Conservation (phyloP, 2,113 vertebrate genomes). For the Gallinago undulata region DNA sequence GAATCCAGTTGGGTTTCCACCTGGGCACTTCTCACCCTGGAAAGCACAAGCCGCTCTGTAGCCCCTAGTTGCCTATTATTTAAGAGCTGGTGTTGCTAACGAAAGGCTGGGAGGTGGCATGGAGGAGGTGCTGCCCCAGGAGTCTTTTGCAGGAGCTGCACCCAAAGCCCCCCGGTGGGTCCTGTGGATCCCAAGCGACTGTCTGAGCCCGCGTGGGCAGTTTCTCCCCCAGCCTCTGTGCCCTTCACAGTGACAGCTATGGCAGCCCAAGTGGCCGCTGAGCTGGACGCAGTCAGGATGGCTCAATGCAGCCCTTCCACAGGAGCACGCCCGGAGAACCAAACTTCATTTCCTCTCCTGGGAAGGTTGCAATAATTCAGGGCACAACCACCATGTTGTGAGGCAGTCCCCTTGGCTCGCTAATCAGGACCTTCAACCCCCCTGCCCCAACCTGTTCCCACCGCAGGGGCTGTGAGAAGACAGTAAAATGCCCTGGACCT, state of each 20-base stretch:
- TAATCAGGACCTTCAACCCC: not conserved
- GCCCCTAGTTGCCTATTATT: rapidly evolving
- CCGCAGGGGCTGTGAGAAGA: not conserved
- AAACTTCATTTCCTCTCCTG: not conserved
- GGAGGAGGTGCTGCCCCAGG: not conserved
- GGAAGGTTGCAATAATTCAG: not conserved
- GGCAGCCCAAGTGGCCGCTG: not conserved
- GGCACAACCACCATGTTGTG: not conserved
- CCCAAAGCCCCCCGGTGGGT: too few relatives aligned
- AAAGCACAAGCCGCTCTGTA: not conserved
- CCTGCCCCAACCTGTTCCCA: too few relatives aligned
- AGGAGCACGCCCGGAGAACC: rapidly evolving
- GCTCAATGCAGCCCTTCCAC: not conserved
- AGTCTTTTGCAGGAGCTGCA: not conserved
- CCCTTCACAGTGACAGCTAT: rapidly evolving
- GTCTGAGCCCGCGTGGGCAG: rapidly evolving
- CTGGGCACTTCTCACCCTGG: not conserved
- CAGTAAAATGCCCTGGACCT: rapidly evolving
- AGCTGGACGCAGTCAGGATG: not conserved
- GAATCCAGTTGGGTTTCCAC: not conserved
- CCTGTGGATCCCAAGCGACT: not conserved
- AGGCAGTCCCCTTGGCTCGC: not conserved
- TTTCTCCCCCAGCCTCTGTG: rapidly evolving
- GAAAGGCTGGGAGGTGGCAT: not conserved
- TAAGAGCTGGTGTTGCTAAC: not conserved